Evolutionary conservation across 2,113 vertebrate genomes (phyloP).

Genomic region (Australoheros scitulus): DNA sequence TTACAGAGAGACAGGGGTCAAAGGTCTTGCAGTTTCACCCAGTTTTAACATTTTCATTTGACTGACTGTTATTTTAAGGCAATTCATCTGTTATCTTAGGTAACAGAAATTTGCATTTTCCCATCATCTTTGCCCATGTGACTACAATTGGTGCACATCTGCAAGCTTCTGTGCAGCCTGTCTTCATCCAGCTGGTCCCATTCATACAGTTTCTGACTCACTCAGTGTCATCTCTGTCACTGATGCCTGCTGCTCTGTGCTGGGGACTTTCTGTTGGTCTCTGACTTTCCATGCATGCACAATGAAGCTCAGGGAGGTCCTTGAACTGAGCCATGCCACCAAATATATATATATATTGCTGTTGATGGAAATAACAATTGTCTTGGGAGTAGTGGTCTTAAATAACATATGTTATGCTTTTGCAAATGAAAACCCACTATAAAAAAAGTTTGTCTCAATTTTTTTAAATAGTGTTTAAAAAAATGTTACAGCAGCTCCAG

Average conservation of each 20-base stretch:
- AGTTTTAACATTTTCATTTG: not conserved
- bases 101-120: not conserved
- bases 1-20: not conserved
- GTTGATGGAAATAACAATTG: not conserved
- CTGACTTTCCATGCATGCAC: too few species aligned
- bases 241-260: too few species aligned
- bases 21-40: not conserved
- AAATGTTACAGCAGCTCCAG: not conserved
- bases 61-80: not conserved
- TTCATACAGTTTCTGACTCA: too few species aligned
- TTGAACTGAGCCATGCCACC: too few species aligned
- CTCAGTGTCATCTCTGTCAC: too few species aligned
- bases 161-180: not conserved
- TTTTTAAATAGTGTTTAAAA: not conserved
- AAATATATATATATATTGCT: too few species aligned
- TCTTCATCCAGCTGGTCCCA: not conserved
- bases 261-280: too few species aligned
- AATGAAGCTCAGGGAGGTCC: too few species aligned
- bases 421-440: not conserved
- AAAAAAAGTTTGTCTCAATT: not conserved
- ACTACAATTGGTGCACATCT: not conserved
- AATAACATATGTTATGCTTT: not conserved
- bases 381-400: accelerated
- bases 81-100: accelerated
- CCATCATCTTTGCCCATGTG: not conserved